Base-by-base conservation (phyloP, 1,140 invertebrate species). In the Probaryconus sp. region DNA sequence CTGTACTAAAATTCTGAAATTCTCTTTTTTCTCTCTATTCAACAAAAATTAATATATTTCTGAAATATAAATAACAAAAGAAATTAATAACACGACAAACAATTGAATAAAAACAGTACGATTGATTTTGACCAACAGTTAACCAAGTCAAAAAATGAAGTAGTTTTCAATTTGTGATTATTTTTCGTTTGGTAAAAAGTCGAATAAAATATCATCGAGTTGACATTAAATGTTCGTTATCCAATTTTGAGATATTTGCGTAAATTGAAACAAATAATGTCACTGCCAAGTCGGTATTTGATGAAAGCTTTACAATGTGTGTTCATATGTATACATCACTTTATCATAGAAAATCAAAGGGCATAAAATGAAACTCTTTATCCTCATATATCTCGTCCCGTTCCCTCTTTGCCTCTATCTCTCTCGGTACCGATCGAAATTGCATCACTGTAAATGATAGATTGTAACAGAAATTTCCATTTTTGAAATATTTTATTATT, bases 291-390 rank as follows among this genome's bases (percentile, higher is more conserved):
- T 43, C 2, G 11, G 17, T 45, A 10, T 42, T 68, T 58, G 45
- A 68, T 42, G 24, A 51, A 33, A 26, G 53, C 51, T 68, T 58
- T 68, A 45, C 45, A 53, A 11, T 9, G 11, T n/a, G 35, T 33
- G 9, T 30, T 31, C 14, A 14, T 13, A 11, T 20, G 30, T 18
- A 18, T 10, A 42, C 21, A 50, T 50, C 47, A 40, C 21, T 48
- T 28, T 47, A 67, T 67, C 37, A 43, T 58, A 58, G 43, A 42
- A 68, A 68, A 60, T 60, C 65, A 69, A 69, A 69, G 45, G 47
- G 26, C 47, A 53, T 69, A 47, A 58, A 69, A 69, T 69, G 53
- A 60, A 60, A 69, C 65, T 42, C 38, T 69, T 51, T 58, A 65
- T 64, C n/a, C 16, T 21, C 10, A 9, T 7, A 7, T 51, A n/a